Evolutionary conservation across 2,797 vertebrate genomes (phyloP), one percentile per base, ranked within the genome.

Genomic region (Anguilla anguilla): DNA sequence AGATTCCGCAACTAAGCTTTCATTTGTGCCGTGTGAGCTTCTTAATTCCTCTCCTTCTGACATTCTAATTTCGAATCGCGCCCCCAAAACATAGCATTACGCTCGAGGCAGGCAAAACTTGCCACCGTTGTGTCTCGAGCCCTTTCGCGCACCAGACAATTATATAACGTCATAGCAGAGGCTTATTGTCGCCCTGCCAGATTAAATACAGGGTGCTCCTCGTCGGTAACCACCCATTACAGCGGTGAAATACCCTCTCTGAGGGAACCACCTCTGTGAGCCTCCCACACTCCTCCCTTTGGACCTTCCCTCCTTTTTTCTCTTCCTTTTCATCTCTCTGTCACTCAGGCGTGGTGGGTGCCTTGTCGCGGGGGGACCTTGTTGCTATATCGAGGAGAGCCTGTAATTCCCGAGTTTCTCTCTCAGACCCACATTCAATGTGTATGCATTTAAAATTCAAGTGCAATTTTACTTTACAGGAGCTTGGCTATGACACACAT

Each of bases 11-110:
- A n/a, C 19, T 28, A 53, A 28, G 87, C 51, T 59, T 0, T 43
- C 19, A 13, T 53, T 22, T 79, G 31, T 49, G 11, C 51, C 46
- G 19, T 22, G 28, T 55, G 22, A 39, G 28, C 83, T 19, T 46
- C 4, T 53, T 87, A 90, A 93, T 92, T 92, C 85, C 91, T 64
- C 82, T 89, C 90, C 93, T 91, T 91, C 87, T 49, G 86, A 91
- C 92, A 90, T 53, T 88, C 89, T 90, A 69, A 86, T 88, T 86
- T 87, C 91, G 90, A 87, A 89, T 55, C 88, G 89, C 69, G 19
- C 46, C 46, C 17, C 77, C 64, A 17, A 57, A 86, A 86, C 43
- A 28, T 69, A n/a, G 25, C 43, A 46, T 86, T 46, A 51, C 25
- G 35, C 61, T 51, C 64, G 11, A 72, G 61, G 43, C 39, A 69